These are phyloP conservation scores for Hycleus phaleratus DNA, from an alignment of 1,140 invertebrate genomes.

Conservation along the genomic window DNA sequence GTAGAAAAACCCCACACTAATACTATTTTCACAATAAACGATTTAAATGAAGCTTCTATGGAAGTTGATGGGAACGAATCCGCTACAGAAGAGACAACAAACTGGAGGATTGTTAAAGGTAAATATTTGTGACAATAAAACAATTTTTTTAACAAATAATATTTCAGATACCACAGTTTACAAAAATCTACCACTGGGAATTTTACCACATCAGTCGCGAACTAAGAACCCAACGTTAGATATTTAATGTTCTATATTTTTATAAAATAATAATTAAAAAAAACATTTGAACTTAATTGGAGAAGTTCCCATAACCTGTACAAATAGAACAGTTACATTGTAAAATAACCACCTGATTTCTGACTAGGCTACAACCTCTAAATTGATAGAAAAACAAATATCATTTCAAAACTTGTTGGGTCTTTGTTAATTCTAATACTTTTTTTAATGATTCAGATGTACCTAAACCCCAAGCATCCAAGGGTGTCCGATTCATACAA, in stretches of 20 bases:
- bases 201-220: constrained; percentile 19
- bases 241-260: background rate
- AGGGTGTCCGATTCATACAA: constrained; percentile 46
- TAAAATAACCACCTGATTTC: too few species aligned
- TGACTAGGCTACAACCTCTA: too few species aligned
- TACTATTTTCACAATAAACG: constrained; percentile 13
- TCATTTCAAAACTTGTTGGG: constrained; percentile 1
- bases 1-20: background rate
- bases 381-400: background rate
- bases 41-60: constrained; percentile 1
- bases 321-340: too few species aligned
- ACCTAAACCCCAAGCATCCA: constrained; percentile 51
- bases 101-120: constrained; percentile 22
- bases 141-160: background rate
- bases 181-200: constrained; percentile 20
- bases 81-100: background rate
- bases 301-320: too few species aligned
- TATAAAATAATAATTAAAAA: background rate
- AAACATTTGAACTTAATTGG: too few species aligned
- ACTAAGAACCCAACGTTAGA: constrained; percentile 45
- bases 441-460: constrained; percentile 29
- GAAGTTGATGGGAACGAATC: background rate
- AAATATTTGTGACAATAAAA: background rate
- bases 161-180: constrained; percentile 24
- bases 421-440: constrained; percentile 33